Percentiles rank a stretch among this genome's conserved stretches.
These are phyloP conservation scores for Spilosoma lubricipeda DNA, from an alignment of 2,888 invertebrate species.

Conservation along the genomic window DNA sequence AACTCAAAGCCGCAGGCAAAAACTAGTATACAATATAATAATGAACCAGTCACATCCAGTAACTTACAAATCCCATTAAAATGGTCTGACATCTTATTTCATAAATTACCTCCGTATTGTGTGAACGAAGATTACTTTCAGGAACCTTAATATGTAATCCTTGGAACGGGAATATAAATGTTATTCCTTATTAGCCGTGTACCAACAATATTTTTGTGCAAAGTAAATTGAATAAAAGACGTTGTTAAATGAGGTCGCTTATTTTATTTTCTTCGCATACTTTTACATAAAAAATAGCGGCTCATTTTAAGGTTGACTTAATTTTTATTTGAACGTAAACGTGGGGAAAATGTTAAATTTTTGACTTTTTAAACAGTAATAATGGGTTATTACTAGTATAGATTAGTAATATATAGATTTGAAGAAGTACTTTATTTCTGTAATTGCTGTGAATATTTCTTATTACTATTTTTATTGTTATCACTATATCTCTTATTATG, in stretches of 20 bases:
- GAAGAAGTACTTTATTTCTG: not conserved
- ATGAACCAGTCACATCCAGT: slow-evolving; percentile 18
- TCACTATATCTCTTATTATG: too few relatives aligned
- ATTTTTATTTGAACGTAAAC: not conserved
- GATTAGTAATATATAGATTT: not conserved
- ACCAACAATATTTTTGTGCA: slow-evolving; percentile 14
- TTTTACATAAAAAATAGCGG: slow-evolving; percentile 7
- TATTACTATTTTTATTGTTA: too few relatives aligned
- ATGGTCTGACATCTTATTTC: slow-evolving; percentile 30
- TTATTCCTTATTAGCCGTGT: slow-evolving; percentile 26
- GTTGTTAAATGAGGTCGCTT: slow-evolving; percentile 11
- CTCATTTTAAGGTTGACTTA: not conserved
- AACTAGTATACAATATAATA: not conserved
- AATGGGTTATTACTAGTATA: not conserved
- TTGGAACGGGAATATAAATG: slow-evolving; percentile 31
- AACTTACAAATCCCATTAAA: not conserved
- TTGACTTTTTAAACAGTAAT: not conserved
- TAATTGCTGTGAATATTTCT: too few relatives aligned
- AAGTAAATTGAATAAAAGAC: slow-evolving; percentile 16
- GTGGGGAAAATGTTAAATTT: not conserved
- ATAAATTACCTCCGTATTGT: slow-evolving; percentile 43
- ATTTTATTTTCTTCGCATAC: slow-evolving; percentile 6
- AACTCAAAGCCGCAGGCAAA: too few relatives aligned
- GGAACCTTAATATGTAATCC: slow-evolving; percentile 32
- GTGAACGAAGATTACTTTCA: slow-evolving; percentile 39